Base-by-base conservation (phyloP, 2,113 vertebrate species). In the Pachyramphus minor region DNA sequence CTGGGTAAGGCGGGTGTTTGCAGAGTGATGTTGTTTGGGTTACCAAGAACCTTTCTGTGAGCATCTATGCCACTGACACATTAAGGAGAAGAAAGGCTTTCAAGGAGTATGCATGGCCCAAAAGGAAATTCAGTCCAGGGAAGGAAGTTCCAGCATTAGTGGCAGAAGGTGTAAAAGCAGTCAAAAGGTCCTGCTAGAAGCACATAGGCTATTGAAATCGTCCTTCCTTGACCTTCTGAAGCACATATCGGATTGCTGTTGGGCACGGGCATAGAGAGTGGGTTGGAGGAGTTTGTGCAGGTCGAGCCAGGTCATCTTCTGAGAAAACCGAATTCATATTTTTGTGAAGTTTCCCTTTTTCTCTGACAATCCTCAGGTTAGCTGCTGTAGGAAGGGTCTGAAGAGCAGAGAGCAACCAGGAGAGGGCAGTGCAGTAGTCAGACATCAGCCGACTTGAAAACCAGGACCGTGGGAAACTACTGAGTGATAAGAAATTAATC, bases 391-490 rank as follows among this genome's bases (percentile, higher is more conserved):
- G 21, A 21, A 63, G 49, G 23, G 28, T 63, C 30, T 37, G 60
- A 80, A 37, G 23, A 62, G 60, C 50, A 81, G 52, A 3, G 6
- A 83, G 6, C 7, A 41, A 6, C 85, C 95, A 75, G 83, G 45
- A 92, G 95, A 95, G 93, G 90, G 88, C 90, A 96, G 68, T 93
- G 76, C 64, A 78, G 79, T 21, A 72, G 56, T 52, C 88, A 30
- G 28, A n/a, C 25, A 80, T 23, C 55, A 8, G 17, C 39, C 59
- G 17, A 4, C n/a, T 42, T 47, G 55, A 42, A 81, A 62, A 5
- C 27, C 63, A 56, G 44, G 31, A 49, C 31, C 0, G 0, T 4
- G 44, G 31, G 31, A 28, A 66, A 84, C 8, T 14, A 42, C 1
- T 23, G 44, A 33, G 9, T 2, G n/a, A 28, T n/a, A 10, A 66